Percentiles rank a stretch among this genome's conserved stretches.
Evolutionary conservation across 2,797 vertebrate genomes (phyloP).

Genomic region (Sebastes hubbsi): DNA sequence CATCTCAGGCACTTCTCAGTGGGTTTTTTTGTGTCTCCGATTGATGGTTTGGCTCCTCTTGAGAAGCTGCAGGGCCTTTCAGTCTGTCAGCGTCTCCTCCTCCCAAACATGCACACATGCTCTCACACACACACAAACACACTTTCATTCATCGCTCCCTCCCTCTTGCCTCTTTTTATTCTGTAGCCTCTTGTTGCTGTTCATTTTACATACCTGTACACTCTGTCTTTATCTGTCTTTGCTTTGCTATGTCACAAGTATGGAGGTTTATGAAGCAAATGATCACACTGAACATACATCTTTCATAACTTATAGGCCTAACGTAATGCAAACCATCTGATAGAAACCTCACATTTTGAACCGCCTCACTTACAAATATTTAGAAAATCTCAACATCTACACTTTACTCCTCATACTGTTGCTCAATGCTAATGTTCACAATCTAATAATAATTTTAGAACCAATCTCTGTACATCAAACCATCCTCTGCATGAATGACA

Average conservation of each 20-base stretch:
- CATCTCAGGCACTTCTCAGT: conserved; percentile 32
- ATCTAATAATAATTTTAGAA: neutral
- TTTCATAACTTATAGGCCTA: neutral
- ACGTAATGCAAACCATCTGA: neutral
- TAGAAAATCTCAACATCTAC: too few species aligned
- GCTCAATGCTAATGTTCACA: neutral
- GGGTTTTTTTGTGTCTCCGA: conserved; percentile 16
- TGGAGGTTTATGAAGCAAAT: neutral
- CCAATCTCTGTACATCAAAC: neutral
- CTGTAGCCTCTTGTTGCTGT: neutral
- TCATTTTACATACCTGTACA: neutral
- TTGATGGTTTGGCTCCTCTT: conserved; percentile 56
- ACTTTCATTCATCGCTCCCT: neutral
- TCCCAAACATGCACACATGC: conserved; percentile 20
- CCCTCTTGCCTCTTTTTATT: neutral
- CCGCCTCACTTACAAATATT: neutral
- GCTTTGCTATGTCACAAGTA: neutral
- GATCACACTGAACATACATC: neutral
- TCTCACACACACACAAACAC: neutral
- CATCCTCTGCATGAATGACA: neutral
- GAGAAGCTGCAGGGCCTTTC: conserved; percentile 56
- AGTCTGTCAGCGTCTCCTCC: conserved; percentile 40
- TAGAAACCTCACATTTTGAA: neutral
- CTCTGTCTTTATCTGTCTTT: neutral
- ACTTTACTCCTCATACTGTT: neutral